These are phyloP conservation scores for Melieria omissa DNA, from an alignment of 2,888 invertebrate genomes.

Conservation along the genomic window DNA sequence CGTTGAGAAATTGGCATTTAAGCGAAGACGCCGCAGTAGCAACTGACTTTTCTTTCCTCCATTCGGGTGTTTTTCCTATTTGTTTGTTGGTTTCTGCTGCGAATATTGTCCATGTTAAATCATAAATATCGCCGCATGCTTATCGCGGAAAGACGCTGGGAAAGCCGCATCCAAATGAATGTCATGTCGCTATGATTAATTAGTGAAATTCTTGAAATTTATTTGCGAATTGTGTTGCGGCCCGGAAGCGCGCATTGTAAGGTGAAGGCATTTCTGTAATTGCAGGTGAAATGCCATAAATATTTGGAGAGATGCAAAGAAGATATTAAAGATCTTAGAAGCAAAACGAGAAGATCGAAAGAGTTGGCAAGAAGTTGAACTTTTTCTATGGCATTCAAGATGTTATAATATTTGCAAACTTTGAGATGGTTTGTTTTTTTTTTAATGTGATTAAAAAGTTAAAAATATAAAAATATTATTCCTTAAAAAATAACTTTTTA, in stretches of 20 bases:
- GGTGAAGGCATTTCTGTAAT: slow-evolving; percentile 1
- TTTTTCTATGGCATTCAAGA: too few species aligned
- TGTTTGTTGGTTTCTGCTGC: slow-evolving; percentile 27
- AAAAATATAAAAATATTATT: too few species aligned
- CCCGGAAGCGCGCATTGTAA: slow-evolving; percentile 5
- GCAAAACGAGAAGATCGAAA: too few species aligned
- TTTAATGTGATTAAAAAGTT: too few species aligned
- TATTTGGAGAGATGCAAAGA: background rate
- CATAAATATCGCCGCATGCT: slow-evolving; percentile 14
- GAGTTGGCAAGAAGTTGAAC: too few species aligned
- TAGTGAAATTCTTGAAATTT: slow-evolving; percentile 49
- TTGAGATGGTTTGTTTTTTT: too few species aligned
- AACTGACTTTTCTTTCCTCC: background rate
- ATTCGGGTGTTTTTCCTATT: slow-evolving; percentile 14
- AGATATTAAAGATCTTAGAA: background rate
- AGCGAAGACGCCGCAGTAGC: slow-evolving; percentile 11
- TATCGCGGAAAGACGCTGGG: background rate
- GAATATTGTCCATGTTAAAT: slow-evolving; percentile 37
- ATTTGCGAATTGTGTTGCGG: slow-evolving; percentile 44
- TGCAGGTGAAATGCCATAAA: slow-evolving; percentile 26
- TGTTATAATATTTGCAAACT: too few species aligned
- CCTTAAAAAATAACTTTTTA: too few species aligned
- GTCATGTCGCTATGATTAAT: slow-evolving; percentile 48
- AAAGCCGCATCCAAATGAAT: slow-evolving; percentile 27
- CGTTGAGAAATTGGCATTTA: slow-evolving; percentile 24